phyloP scores from a whole-genome alignment of 2,888 invertebrate species.

The Acleris laterana region DNA sequence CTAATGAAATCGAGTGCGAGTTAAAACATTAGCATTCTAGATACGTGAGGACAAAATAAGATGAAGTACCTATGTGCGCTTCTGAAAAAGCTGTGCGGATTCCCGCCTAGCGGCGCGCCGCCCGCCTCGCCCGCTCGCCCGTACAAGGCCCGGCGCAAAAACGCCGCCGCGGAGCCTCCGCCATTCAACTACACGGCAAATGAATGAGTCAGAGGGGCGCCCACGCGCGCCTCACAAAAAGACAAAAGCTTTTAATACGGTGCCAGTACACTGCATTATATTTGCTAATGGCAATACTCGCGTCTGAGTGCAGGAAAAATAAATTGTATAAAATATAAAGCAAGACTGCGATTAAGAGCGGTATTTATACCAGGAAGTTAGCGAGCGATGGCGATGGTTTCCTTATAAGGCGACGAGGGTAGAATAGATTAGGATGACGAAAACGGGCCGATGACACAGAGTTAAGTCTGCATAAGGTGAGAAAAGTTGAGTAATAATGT shows the following conservation, averaged over 20 bases:
- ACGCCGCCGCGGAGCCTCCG: slow-evolving; percentile 61
- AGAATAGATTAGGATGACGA: neutral
- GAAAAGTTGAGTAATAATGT: too few relatives aligned
- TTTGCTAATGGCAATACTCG: slow-evolving; percentile 21
- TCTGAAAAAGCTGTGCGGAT: slow-evolving; percentile 15
- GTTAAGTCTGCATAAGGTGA: too few relatives aligned
- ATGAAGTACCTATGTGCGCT: slow-evolving; percentile 1
- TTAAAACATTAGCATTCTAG: slow-evolving; percentile 7
- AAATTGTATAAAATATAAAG: slow-evolving; percentile 24
- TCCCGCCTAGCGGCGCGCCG: slow-evolving; percentile 22
- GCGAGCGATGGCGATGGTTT: neutral
- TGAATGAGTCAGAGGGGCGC: slow-evolving; percentile 75
- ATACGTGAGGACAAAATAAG: slow-evolving; percentile 9
- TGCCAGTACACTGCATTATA: slow-evolving; percentile 50
- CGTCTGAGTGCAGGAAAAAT: slow-evolving; percentile 17
- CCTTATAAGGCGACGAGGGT: slow-evolving; percentile 2
- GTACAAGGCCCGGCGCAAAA: slow-evolving; percentile 29
- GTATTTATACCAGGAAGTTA: slow-evolving; percentile 23
- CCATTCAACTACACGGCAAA: slow-evolving; percentile 65
- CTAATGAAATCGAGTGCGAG: slow-evolving; percentile 2
- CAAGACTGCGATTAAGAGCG: slow-evolving; percentile 10
- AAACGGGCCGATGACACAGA: neutral
- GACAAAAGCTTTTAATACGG: slow-evolving; percentile 67
- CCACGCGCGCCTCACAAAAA: slow-evolving; percentile 68
- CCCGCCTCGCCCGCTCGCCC: slow-evolving; percentile 41